Evolutionary conservation across 2,113 vertebrate species (phyloP).

Genomic region (Tragelaphus scriptus): DNA sequence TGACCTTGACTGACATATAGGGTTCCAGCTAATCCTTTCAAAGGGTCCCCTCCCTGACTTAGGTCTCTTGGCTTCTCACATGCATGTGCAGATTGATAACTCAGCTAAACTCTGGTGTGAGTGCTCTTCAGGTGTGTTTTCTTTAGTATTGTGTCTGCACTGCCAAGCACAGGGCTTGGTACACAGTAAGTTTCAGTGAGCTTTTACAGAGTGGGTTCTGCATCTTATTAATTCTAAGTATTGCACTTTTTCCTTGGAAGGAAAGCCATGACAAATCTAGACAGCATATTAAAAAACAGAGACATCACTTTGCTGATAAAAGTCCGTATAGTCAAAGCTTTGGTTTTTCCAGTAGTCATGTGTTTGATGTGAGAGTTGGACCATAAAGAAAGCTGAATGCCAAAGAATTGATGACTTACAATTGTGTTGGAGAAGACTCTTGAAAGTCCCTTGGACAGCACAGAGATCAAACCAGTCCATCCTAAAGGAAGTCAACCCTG

Average conservation of each 20-base stretch:
- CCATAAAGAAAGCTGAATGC: neutral
- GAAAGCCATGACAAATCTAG: neutral
- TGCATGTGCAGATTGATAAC: accelerated
- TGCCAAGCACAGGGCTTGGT: accelerated
- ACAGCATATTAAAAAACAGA: neutral
- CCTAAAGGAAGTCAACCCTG: neutral
- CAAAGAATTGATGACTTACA: neutral
- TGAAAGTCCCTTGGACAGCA: neutral
- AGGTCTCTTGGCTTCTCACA: neutral
- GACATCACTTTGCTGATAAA: neutral
- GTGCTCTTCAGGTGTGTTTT: neutral
- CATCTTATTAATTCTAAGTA: neutral
- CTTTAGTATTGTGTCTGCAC: neutral
- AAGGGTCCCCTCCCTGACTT: neutral
- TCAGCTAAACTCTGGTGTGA: neutral
- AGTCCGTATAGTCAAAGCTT: neutral
- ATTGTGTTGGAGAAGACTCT: neutral
- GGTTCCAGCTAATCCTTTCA: neutral
- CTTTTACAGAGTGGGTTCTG: no score
- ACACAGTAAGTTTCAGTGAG: neutral
- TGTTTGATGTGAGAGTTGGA: neutral
- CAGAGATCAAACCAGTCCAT: neutral
- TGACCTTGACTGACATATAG: neutral
- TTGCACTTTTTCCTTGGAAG: neutral
- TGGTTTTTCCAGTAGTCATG: neutral